Evolutionary conservation across 2,113 vertebrate species (phyloP).

Genomic region (Raja brachyura): DNA sequence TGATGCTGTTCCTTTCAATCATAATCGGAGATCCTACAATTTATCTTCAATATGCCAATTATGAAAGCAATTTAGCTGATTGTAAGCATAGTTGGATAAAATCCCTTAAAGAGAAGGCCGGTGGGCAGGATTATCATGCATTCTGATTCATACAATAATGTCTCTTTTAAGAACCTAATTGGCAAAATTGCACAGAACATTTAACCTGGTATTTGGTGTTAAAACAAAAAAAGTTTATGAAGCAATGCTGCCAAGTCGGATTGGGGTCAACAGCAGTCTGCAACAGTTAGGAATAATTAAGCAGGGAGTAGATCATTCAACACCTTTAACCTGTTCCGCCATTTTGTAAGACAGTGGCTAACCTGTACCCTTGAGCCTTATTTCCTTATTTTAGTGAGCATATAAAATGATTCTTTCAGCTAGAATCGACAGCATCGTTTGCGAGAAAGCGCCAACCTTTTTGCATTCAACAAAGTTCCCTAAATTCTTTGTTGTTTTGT

Average conservation of each 20-base stretch:
- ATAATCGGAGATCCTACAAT: not conserved
- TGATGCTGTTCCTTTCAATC: not conserved
- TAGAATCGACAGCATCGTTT: not conserved
- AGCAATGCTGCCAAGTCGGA: not conserved
- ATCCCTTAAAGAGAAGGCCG: not conserved
- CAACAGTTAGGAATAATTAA: not conserved
- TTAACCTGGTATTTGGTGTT: not conserved
- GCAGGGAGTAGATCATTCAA: not conserved
- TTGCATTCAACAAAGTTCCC: not conserved
- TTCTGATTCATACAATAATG: not conserved
- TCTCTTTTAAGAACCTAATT: not conserved
- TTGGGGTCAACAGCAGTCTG: not conserved
- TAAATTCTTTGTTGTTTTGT: not conserved
- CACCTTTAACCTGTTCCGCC: not conserved
- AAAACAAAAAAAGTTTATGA: not conserved
- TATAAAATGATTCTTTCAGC: not conserved
- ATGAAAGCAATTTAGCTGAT: not conserved
- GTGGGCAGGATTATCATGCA: not conserved
- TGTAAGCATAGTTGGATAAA: not conserved
- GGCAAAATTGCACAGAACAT: not conserved
- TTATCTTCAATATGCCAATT: not conserved
- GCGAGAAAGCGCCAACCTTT: not conserved
- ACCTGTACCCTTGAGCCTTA: not conserved
- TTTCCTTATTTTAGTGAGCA: not conserved
- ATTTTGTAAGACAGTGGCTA: not conserved